A percentile compares a stretch with the other conserved stretches of the same genome.
Conservation (phyloP, 2,888 invertebrate species). For the Leucozona laternaria region DNA sequence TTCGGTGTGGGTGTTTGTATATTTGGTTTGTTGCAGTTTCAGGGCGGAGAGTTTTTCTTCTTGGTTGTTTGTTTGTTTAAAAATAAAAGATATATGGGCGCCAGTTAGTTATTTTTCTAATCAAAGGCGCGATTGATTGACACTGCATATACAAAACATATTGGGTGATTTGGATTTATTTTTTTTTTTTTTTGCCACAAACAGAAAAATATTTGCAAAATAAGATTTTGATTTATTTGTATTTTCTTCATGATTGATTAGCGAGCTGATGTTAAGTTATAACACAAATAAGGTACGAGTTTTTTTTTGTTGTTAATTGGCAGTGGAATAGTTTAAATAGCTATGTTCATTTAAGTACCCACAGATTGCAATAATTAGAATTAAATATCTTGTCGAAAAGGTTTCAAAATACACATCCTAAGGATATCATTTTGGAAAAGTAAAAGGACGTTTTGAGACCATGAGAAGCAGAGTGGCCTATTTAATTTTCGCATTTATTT, state of each 20-base stretch:
- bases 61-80: background rate
- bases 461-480: too few relatives aligned
- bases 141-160: conserved; percentile 2
- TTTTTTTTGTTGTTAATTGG: background rate
- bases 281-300: background rate
- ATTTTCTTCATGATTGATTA: background rate
- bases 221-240: background rate
- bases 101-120: conserved; percentile 13
- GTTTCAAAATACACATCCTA: too few relatives aligned
- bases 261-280: background rate
- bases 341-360: too few relatives aligned
- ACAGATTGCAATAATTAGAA: too few relatives aligned
- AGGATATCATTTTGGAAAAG: too few relatives aligned
- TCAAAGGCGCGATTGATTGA: conserved; percentile 10
- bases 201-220: background rate
- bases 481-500: too few relatives aligned
- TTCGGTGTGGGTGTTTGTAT: background rate
- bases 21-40: background rate
- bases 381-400: too few relatives aligned
- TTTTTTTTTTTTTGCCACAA: background rate
- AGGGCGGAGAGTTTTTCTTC: background rate
- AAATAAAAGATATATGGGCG: background rate
- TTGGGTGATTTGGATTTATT: background rate
- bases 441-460: too few relatives aligned
- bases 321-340: background rate